Evolutionary conservation across 2,888 invertebrate species (phyloP).

Genomic region (Apantesis nais): DNA sequence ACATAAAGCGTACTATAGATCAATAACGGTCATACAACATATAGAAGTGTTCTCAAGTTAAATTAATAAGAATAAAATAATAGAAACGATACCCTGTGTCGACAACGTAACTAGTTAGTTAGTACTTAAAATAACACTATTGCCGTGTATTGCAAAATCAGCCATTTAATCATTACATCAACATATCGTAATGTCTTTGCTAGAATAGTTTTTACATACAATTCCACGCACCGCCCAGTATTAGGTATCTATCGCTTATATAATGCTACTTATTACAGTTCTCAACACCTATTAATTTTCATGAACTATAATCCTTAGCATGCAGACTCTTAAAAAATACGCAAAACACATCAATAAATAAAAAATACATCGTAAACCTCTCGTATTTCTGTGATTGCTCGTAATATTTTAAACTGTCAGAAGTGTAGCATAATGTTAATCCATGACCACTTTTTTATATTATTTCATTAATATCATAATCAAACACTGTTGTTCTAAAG

Average conservation of each 20-base stretch:
- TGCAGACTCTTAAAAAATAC: conserved; percentile 38
- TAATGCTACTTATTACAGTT: conserved; percentile 7
- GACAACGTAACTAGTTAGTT: background rate
- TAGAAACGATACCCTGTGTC: background rate
- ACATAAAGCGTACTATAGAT: background rate
- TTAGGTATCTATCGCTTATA: conserved; percentile 25
- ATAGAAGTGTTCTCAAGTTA: no score
- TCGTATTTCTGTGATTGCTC: no score
- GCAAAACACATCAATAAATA: conserved; percentile 54
- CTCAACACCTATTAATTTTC: no score
- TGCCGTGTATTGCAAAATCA: background rate
- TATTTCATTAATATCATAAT: no score
- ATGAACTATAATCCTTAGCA: conserved; percentile 49
- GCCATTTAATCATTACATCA: conserved; percentile 12
- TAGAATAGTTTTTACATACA: conserved; percentile 6
- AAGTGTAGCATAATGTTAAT: no score
- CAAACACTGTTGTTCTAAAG: no score
- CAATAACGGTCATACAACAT: background rate
- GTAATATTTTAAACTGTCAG: no score
- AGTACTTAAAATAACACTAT: background rate
- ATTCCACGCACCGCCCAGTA: conserved; percentile 46
- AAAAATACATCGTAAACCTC: no score
- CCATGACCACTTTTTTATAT: no score
- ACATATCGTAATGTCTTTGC: background rate
- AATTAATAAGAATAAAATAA: background rate